Percentiles rank a stretch among this genome's conserved stretches.
Evolutionary conservation across 1,140 invertebrate species (phyloP).

Genomic region (Cydia splendana): DNA sequence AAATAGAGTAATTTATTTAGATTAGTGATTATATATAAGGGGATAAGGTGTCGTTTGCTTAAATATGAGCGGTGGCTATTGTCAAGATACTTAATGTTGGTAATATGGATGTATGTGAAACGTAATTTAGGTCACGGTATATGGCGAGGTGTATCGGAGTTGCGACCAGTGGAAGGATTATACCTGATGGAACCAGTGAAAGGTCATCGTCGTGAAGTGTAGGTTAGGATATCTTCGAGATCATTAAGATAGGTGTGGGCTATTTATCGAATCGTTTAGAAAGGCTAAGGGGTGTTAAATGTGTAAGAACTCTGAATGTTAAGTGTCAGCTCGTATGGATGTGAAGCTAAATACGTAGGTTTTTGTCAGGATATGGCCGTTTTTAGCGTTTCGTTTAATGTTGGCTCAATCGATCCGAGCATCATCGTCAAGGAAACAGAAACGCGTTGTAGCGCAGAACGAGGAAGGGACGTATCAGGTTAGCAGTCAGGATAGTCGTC

Average conservation of each 20-base stretch:
- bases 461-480: constrained; percentile 41
- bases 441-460: constrained; percentile 49
- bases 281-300: constrained; percentile 60
- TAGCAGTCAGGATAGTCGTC: constrained; percentile 48
- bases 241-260: constrained; percentile 74
- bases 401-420: constrained; percentile 63
- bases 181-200: constrained; percentile 39
- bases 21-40: constrained; percentile 62
- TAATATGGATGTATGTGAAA: constrained; percentile 67
- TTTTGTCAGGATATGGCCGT: constrained; percentile 66
- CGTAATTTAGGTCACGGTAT: constrained; percentile 49
- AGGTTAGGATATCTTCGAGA: constrained; percentile 70
- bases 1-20: constrained; percentile 72
- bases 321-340: constrained; percentile 66
- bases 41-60: constrained; percentile 68
- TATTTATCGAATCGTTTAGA: constrained; percentile 73
- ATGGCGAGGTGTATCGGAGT: constrained; percentile 44
- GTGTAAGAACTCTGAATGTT: constrained; percentile 69
- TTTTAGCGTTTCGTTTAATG: constrained; percentile 67
- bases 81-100: constrained; percentile 67
- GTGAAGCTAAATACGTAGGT: constrained; percentile 69
- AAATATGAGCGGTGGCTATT: constrained; percentile 66
- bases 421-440: constrained; percentile 53
- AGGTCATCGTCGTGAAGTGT: constrained; percentile 55
- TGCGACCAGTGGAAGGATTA: constrained; percentile 19